phyloP scores from a whole-genome alignment of 2,888 invertebrate species.

The Cephus nigrinus region DNA sequence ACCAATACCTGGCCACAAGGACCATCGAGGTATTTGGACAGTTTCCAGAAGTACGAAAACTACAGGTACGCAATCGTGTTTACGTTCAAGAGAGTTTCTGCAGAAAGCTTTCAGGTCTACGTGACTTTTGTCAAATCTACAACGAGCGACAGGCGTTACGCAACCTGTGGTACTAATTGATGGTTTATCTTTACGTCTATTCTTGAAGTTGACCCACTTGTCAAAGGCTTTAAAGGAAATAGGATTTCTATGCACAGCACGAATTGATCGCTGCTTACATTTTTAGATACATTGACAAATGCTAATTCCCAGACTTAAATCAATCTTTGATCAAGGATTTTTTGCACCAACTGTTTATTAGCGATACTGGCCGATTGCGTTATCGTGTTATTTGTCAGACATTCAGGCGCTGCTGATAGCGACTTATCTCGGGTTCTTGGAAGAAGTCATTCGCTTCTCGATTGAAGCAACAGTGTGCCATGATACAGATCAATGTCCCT shows the following conservation, averaged over 20 bases:
- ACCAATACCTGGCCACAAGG: too few species aligned
- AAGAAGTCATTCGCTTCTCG: background rate
- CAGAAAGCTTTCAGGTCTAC: background rate
- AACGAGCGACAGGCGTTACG: background rate
- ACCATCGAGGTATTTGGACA: background rate
- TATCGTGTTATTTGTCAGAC: background rate
- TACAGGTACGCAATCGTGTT: background rate
- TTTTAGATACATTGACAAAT: background rate
- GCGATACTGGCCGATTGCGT: background rate
- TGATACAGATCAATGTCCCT: too few species aligned
- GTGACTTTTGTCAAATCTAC: background rate
- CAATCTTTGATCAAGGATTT: background rate
- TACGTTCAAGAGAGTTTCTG: background rate
- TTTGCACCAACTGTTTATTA: background rate
- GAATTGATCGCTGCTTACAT: background rate
- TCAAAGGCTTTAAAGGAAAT: background rate
- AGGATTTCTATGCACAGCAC: background rate
- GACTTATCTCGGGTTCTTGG: background rate
- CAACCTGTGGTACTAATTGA: background rate
- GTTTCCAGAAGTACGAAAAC: background rate
- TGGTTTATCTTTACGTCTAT: background rate
- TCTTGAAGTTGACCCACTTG: background rate
- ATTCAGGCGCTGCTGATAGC: background rate
- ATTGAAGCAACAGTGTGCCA: background rate
- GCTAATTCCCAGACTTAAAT: background rate